Evolutionary conservation across 92 coral and sea anemone species (phyloP), one percentile per base, ranked within the genome.

Genomic region (Phenganax marumi): DNA sequence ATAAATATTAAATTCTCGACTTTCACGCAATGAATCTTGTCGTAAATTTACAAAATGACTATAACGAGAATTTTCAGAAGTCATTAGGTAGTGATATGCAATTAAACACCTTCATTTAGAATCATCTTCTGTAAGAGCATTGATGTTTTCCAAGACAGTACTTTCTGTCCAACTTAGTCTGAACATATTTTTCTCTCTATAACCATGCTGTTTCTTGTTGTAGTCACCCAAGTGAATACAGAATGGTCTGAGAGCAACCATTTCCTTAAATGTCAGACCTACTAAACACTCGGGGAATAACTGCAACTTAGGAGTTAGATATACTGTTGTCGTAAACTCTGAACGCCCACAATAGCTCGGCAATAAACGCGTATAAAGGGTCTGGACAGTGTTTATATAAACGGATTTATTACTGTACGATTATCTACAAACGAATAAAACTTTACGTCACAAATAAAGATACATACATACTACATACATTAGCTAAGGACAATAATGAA

Each of bases 161-260:
- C 23, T 33, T 33, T n/a, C 50, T 9, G 48, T 0, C 75, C 75
- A 70, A 11, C 1, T 22, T 11, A 70, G 53, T 3, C 51, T 43
- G 53, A 22, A 70, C 53, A 70, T 9, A 25, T 11, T 70, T 70
- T 65, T 50, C n/a, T 85, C 78, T 11, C 79, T 54, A 23, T 85
- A 85, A 3, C 88, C 88, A 43, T 68, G 73, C 1, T 63, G 55
- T 75, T 65, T 46, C 12, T 60, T 49, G 10, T 33, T 17, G 57
- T 85, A 78, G 5, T 68, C 86, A 3, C 86, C 60, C 13, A 55
- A 57, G 16, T 83, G 86, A 53, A 72, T 61, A 72, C 63, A 64
- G 0, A 79, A 78, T 10, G 85, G 88, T 39, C 78, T 16, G 1
- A 79, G 70, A 4, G 25, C 47, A 0, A 52, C 50, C 53, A 78